phyloP scores from a whole-genome alignment of 2,888 invertebrate species.

The Tiphia femorata region DNA sequence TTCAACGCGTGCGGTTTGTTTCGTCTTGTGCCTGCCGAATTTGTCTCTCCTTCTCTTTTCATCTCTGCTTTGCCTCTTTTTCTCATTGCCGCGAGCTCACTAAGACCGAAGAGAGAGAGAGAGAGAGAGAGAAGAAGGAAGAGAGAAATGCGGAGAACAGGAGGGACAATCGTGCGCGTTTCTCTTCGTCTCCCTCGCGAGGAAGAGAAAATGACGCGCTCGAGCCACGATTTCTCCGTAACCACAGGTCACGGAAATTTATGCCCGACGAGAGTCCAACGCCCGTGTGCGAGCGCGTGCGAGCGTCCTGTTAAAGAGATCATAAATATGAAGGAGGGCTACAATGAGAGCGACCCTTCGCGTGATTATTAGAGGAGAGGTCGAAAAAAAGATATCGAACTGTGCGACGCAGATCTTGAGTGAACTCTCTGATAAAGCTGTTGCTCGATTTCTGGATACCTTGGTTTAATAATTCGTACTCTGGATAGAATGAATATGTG shows the following conservation, averaged over 20 bases:
- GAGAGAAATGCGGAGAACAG: too few species aligned
- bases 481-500: too few species aligned
- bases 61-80: background rate
- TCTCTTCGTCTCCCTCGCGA: slow-evolving; percentile 3
- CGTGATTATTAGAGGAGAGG: too few species aligned
- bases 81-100: background rate
- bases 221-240: slow-evolving; percentile 38
- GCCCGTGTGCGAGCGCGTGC: too few species aligned
- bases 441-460: too few species aligned
- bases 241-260: slow-evolving; percentile 42
- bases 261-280: slow-evolving; percentile 35
- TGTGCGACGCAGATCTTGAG: too few species aligned
- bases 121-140: background rate
- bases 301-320: slow-evolving; percentile 18
- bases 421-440: too few species aligned
- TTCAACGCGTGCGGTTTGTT: too few species aligned
- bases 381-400: too few species aligned
- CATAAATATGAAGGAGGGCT: slow-evolving; percentile 35
- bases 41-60: background rate
- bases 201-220: slow-evolving; percentile 23
- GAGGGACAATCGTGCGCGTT: slow-evolving; percentile 9
- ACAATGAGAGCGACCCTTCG: background rate
- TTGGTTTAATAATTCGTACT: too few species aligned
- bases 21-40: too few species aligned
- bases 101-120: background rate